Conservation (phyloP, 1,140 invertebrate species). For the Brachionus manjavacas region DNA sequence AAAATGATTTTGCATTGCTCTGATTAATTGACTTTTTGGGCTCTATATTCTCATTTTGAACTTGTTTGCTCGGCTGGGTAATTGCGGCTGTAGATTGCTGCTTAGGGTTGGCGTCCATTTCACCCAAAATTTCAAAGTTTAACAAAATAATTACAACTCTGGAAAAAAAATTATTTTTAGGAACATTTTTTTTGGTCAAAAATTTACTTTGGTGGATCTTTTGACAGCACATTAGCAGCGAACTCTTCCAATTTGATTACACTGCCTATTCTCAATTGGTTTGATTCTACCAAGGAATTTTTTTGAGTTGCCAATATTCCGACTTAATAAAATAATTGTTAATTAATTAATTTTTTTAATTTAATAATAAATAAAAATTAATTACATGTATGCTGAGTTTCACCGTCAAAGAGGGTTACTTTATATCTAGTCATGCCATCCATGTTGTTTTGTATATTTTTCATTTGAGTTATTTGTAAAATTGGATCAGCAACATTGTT, state of each 20-base stretch:
- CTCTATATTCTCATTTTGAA: conserved; percentile 40
- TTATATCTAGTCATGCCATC: conserved; percentile 36
- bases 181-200: not conserved
- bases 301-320: conserved; percentile 39
- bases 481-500: conserved; percentile 38
- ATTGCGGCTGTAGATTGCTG: not conserved
- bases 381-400: conserved; percentile 34
- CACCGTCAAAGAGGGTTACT: conserved; percentile 19
- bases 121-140: conserved; percentile 37
- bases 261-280: conserved; percentile 20
- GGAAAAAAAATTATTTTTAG: not conserved
- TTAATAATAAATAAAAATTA: not conserved
- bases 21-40: conserved; percentile 12
- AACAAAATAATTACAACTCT: conserved; percentile 40
- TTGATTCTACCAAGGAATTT: conserved; percentile 20
- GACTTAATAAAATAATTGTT: too few species aligned
- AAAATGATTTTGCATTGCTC: not conserved
- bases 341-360: not conserved
- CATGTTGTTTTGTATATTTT: conserved; percentile 42
- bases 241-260: conserved; percentile 36
- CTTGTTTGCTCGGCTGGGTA: not conserved
- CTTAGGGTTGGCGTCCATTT: conserved; percentile 8
- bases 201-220: conserved; percentile 40
- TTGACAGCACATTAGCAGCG: conserved; percentile 35
- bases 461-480: conserved; percentile 34